These are phyloP conservation scores for Trochalopteron elliotii DNA, from an alignment of 2,113 vertebrate genomes.

Conservation along the genomic window DNA sequence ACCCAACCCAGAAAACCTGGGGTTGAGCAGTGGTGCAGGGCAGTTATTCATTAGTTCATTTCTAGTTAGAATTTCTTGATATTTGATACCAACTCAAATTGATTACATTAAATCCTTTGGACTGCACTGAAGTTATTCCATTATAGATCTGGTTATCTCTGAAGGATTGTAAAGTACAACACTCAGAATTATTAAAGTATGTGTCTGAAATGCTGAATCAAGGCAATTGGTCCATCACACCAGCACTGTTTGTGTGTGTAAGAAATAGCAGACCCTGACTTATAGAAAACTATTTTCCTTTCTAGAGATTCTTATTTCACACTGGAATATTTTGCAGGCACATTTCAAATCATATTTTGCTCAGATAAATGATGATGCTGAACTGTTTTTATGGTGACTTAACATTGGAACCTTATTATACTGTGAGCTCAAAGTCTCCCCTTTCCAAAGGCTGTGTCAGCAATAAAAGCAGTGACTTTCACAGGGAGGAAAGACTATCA, in stretches of 20 bases:
- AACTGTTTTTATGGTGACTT: conserved; percentile 19
- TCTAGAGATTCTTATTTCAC: not conserved
- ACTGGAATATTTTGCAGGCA: not conserved
- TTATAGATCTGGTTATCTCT: not conserved
- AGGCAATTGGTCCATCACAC: not conserved
- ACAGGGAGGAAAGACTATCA: not conserved
- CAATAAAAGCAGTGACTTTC: conserved; percentile 53
- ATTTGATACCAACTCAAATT: not conserved
- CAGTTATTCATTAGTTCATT: not conserved
- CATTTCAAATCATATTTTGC: not conserved
- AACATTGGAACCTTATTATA: conserved; percentile 5
- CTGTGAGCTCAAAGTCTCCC: not conserved
- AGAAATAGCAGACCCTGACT: not conserved
- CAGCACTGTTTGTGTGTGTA: not conserved
- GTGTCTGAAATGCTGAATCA: not conserved
- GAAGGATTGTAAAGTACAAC: not conserved
- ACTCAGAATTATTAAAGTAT: not conserved
- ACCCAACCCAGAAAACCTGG: not conserved
- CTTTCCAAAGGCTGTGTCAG: conserved; percentile 30
- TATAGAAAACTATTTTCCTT: not conserved
- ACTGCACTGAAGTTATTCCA: not conserved
- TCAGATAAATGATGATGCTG: not conserved
- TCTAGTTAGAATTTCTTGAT: not conserved
- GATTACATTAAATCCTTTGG: not conserved
- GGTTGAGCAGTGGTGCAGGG: not conserved